phyloP scores from a whole-genome alignment of 2,797 vertebrate genomes.

The Cuculus canorus region DNA sequence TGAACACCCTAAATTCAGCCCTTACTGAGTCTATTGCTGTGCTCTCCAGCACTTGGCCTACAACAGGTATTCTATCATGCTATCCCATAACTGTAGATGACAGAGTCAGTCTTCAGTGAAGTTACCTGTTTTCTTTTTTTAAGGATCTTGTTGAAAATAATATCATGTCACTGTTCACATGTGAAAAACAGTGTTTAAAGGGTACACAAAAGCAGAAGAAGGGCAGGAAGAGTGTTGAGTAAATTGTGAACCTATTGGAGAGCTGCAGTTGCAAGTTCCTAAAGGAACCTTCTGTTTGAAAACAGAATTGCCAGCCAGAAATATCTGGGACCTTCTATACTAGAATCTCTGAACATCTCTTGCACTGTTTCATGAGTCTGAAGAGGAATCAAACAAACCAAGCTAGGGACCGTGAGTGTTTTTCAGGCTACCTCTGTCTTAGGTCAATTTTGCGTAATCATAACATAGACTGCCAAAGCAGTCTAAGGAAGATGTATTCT shows the following conservation, averaged over 20 bases:
- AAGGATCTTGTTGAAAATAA: neutral
- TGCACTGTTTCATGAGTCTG: neutral
- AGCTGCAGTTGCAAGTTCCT: neutral
- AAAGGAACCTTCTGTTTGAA: neutral
- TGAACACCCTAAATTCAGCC: neutral
- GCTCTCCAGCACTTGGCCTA: neutral
- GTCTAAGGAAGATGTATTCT: neutral
- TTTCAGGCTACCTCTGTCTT: neutral
- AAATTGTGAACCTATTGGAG: neutral
- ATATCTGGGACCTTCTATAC: neutral
- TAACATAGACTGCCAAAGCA: neutral
- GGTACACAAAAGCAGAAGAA: neutral
- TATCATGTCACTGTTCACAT: neutral
- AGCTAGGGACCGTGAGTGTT: neutral
- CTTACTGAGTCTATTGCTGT: neutral
- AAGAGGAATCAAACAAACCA: neutral
- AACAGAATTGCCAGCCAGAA: neutral
- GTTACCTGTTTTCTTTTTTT: neutral
- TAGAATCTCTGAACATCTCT: neutral
- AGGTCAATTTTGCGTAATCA: neutral
- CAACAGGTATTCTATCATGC: neutral
- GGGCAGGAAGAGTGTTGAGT: accelerated
- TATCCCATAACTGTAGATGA: neutral
- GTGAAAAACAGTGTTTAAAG: neutral
- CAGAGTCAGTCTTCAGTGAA: neutral